Conservation (phyloP, 30 jellyfish, hydroid and myxozoan species). For the Cassiopea xamachana region DNA sequence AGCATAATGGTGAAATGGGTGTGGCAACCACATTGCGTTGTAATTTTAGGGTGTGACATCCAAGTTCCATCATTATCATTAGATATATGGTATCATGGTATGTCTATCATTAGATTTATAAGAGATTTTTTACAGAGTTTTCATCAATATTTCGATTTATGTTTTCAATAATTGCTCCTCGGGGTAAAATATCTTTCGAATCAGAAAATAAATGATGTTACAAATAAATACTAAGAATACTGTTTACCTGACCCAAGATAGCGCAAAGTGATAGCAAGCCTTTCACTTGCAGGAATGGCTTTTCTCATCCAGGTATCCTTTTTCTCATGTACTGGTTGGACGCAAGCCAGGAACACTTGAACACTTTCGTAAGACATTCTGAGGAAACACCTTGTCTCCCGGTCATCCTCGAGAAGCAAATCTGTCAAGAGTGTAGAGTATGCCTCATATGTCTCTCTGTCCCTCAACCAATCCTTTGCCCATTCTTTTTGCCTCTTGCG, state of each 20-base stretch:
- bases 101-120: neutral
- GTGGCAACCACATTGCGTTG: no score
- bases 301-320: neutral
- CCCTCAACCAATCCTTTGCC: neutral
- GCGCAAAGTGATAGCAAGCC: neutral
- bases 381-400: neutral
- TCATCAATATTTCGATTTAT: neutral
- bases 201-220: neutral
- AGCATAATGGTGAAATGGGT: no score
- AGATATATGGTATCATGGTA: neutral
- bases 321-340: neutral
- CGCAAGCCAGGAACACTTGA: neutral
- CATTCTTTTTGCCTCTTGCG: neutral
- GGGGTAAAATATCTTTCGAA: neutral
- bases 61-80: no score
- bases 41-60: no score
- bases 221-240: neutral
- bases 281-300: neutral
- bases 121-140: neutral
- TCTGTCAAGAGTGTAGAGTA: neutral
- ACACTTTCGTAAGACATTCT: neutral
- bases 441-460: neutral
- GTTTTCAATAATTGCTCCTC: neutral
- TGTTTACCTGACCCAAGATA: neutral
- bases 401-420: neutral